Evolutionary conservation across 2,888 invertebrate genomes (phyloP), one percentile per base, ranked within the genome.

Genomic region (Myathropa florea): DNA sequence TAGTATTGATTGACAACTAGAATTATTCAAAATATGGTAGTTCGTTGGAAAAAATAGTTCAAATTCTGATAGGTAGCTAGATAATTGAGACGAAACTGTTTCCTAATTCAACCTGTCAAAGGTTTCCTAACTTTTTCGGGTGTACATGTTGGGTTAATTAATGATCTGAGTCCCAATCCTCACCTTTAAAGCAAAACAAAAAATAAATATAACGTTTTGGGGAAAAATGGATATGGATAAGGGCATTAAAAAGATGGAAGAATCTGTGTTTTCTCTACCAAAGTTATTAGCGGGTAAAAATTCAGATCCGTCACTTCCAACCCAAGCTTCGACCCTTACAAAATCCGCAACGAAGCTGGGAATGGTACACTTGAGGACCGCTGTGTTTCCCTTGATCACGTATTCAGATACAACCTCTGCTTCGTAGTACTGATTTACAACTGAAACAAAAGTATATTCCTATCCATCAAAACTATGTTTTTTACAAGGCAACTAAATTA

Each of bases 271-370:
- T 67, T 75, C 12, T 79, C 71, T 96, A 97, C 97, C 97, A 92
- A 96, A 96, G 92, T 96, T 94, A 90, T 94, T 94, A 90, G 95
- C 94, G 89, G 95, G 95, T 90, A 95, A 94, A 93, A 95, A 97
- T 93, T 95, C 95, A 89, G 95, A 94, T 89, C 94, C 95, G 89
- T 94, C 94, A 80, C 94, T 94, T 90, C 94, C 94, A 88, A 94
- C 93, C 97, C 97, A 97, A 88, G 96, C 96, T 91, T 96, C 96
- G 71, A 98, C 97, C 92, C 95, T 95, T 70, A 98, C 97, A 93
- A 97, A 98, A 94, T 98, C 98, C 60, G 97, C 96, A 80, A 97
- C 97, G 92, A 97, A 97, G 88, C 97, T 97, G 30, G 97, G 97
- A 90, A 97, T 97, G 90, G 96, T 97, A 93, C 97, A 97, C 93